Percentiles rank a stretch among this genome's conserved stretches.
These are phyloP conservation scores for Galendromus occidentalis DNA, from an alignment of 1,140 invertebrate species.

Conservation along the genomic window DNA sequence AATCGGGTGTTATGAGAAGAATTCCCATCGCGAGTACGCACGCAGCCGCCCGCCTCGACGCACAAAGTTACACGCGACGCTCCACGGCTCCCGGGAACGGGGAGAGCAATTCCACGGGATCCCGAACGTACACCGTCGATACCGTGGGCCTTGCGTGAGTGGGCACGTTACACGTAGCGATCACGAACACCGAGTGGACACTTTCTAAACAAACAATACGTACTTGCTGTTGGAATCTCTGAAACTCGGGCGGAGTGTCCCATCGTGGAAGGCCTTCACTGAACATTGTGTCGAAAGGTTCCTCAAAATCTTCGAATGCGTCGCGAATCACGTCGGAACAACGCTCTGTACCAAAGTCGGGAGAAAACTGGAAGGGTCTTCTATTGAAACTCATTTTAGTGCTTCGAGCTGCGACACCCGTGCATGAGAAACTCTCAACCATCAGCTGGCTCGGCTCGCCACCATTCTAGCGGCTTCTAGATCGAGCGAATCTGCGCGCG, in stretches of 20 bases:
- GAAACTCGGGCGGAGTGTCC: not conserved
- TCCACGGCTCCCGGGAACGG: no score
- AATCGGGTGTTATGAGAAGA: no score
- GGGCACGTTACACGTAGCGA: not conserved
- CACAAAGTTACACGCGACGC: no score
- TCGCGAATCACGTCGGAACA: not conserved
- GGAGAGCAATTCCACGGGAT: not conserved
- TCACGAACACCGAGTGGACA: not conserved
- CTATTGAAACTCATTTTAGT: constrained; percentile 9
- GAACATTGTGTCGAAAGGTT: not conserved
- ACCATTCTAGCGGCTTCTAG: not conserved
- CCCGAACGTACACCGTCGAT: not conserved
- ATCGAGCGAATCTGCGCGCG: no score
- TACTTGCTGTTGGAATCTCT: not conserved
- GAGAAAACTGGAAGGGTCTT: constrained; percentile 9
- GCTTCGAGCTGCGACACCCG: not conserved
- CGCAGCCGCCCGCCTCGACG: no score
- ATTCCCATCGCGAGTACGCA: no score
- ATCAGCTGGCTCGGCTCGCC: constrained; percentile 3
- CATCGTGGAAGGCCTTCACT: not conserved
- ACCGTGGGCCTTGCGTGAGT: not conserved
- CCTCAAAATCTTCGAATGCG: not conserved
- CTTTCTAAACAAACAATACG: not conserved
- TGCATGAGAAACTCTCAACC: not conserved
- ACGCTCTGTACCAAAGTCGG: not conserved